A percentile compares a stretch with the other conserved stretches of the same genome.
Evolutionary conservation across 2,888 invertebrate species (phyloP).

Genomic region (Heliconius erato): DNA sequence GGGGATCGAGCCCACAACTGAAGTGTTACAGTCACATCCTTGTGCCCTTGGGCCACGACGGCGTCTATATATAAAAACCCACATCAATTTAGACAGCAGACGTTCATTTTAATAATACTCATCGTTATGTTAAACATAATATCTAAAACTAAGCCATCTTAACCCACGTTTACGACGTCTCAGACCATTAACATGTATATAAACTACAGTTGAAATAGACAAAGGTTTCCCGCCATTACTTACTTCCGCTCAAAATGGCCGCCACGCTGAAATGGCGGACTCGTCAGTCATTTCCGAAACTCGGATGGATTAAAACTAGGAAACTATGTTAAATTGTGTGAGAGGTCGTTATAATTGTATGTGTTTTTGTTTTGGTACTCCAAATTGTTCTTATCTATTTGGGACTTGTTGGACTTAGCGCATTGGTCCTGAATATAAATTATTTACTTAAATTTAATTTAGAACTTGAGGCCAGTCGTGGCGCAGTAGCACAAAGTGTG

Average conservation of each 20-base stretch:
- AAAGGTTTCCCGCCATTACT: constrained; percentile 64
- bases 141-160: constrained; percentile 50
- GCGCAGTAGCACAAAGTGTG: too few relatives aligned
- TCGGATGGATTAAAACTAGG: constrained; percentile 35
- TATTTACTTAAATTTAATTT: not conserved
- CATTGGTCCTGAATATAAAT: not conserved
- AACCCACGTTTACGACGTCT: constrained; percentile 50
- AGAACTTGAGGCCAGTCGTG: not conserved
- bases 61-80: not conserved
- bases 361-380: not conserved
- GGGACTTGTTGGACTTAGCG: not conserved
- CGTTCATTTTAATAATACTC: constrained; percentile 10
- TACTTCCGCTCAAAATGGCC: constrained; percentile 63
- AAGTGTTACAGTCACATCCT: too few relatives aligned
- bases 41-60: too few relatives aligned
- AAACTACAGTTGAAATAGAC: constrained; percentile 59
- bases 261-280: constrained; percentile 62
- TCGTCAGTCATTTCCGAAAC: constrained; percentile 37
- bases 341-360: constrained; percentile 12
- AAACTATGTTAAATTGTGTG: constrained; percentile 5
- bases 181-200: constrained; percentile 54
- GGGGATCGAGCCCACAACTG: too few relatives aligned
- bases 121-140: constrained; percentile 19
- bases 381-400: constrained; percentile 8
- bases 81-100: constrained; percentile 3